Evolutionary conservation across 2,797 vertebrate genomes (phyloP), one percentile per base, ranked within the genome.

Genomic region (Chromis chromis): DNA sequence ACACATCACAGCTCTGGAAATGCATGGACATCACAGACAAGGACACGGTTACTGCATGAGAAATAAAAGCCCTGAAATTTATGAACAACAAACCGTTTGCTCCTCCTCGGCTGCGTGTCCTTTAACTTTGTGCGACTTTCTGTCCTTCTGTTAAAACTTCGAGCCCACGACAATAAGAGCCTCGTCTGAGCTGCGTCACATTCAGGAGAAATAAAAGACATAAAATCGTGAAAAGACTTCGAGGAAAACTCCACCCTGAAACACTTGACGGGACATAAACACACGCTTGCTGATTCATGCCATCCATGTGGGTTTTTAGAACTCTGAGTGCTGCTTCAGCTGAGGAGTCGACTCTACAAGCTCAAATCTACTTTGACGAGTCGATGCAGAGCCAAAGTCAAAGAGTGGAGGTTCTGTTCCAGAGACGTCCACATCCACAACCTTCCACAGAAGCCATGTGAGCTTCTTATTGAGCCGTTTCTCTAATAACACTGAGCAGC

Each of bases 51-150:
- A 92, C 91, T 89, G 90, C 88, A 86, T 90, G 82, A 76, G 65
- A 79, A 82, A 65, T 13, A 46, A 78, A 87, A 90, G 49, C 87
- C 91, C 85, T 93, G 92, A 94, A 92, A 86, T 69, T 66, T 31
- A 78, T 24, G 2, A 61, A 67, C 31, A 3, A n/a, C 42, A 6
- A 21, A 3, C 28, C 54, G 7, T 16, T 48, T 44, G 14, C 3
- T 2, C 2, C 50, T 53, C 27, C 61, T 50, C 63, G 10, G 31
- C 72, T 1, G n/a, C 49, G 25, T 12, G 25, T 7, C 63, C 17
- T 40, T 58, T 12, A 64, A 69, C 74, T 36, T 36, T 59, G 53
- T 28, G 74, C 62, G 65, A 75, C 75, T 74, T 77, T 65, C 62
- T 76, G 81, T 65, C 76, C 76, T 81, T 80, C 40, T 6, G 6